Conservation (phyloP, 2,888 invertebrate species). For the Tetanocera ferruginea region DNA sequence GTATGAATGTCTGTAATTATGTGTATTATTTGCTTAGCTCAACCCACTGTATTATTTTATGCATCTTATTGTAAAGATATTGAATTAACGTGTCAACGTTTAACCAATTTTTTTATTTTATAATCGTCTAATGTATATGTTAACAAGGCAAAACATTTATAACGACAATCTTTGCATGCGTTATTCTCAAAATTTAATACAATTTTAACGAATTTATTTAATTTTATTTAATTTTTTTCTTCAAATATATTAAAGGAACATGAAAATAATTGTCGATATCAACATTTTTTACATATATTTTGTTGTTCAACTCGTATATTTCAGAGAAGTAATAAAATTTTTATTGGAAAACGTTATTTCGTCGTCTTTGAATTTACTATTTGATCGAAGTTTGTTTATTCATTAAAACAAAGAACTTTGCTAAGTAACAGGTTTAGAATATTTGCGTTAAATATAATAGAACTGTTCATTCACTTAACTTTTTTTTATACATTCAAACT, state of each 20-base stretch:
- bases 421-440: too few relatives aligned
- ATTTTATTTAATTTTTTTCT: background rate
- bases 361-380: background rate
- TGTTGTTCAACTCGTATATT: slow-evolving; percentile 9
- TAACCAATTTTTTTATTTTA: background rate
- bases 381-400: too few relatives aligned
- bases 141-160: background rate
- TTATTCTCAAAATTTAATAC: slow-evolving; percentile 2
- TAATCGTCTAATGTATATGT: background rate
- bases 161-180: background rate
- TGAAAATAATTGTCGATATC: background rate
- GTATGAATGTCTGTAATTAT: slow-evolving; percentile 26
- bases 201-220: slow-evolving; percentile 30
- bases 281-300: background rate
- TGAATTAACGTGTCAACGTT: background rate
- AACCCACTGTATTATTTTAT: slow-evolving; percentile 15
- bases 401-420: too few relatives aligned
- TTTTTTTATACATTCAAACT: too few relatives aligned
- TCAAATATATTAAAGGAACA: background rate
- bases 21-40: slow-evolving; percentile 9
- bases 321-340: slow-evolving; percentile 28
- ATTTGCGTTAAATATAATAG: too few relatives aligned
- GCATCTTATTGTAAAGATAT: background rate
- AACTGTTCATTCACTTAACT: too few relatives aligned
- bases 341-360: slow-evolving; percentile 4